A percentile compares a stretch with the other conserved stretches of the same genome.
Conservation (phyloP, 2,888 invertebrate species). For the Drosophila robusta region DNA sequence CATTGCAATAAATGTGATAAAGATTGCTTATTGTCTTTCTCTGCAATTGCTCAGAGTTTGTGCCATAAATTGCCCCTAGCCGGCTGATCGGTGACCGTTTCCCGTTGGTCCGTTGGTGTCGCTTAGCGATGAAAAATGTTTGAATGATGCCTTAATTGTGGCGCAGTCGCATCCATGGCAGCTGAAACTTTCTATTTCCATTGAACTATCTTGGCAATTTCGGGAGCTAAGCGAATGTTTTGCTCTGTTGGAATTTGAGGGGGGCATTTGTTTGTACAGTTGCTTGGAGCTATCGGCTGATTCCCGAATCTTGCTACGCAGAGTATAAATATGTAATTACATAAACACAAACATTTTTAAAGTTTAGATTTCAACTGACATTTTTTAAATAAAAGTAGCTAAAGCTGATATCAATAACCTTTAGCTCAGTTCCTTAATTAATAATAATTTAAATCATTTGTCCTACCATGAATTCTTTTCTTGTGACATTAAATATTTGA, state of each 20-base stretch:
- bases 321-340: too few relatives aligned
- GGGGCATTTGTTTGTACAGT: constrained; percentile 12
- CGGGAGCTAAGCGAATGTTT: constrained; percentile 63
- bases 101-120: constrained; percentile 34
- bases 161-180: constrained; percentile 45
- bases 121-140: constrained; percentile 48
- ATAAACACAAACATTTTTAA: not conserved
- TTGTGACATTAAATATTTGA: constrained; percentile 3
- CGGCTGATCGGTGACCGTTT: constrained; percentile 43
- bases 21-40: constrained; percentile 62
- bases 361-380: not conserved
- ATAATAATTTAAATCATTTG: too few relatives aligned
- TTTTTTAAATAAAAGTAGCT: not conserved
- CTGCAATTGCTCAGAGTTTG: constrained; percentile 58
- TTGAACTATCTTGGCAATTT: constrained; percentile 53
- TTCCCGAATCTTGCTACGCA: too few relatives aligned
- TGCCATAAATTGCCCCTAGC: constrained; percentile 70
- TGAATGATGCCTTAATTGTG: constrained; percentile 81
- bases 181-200: constrained; percentile 66
- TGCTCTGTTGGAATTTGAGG: constrained; percentile 20
- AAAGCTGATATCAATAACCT: not conserved
- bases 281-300: too few relatives aligned
- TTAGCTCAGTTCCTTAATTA: too few relatives aligned
- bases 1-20: constrained; percentile 77
- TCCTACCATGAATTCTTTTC: too few relatives aligned